Evolutionary conservation across 2,797 vertebrate genomes (phyloP).

Genomic region (Eutrigla gurnardus): DNA sequence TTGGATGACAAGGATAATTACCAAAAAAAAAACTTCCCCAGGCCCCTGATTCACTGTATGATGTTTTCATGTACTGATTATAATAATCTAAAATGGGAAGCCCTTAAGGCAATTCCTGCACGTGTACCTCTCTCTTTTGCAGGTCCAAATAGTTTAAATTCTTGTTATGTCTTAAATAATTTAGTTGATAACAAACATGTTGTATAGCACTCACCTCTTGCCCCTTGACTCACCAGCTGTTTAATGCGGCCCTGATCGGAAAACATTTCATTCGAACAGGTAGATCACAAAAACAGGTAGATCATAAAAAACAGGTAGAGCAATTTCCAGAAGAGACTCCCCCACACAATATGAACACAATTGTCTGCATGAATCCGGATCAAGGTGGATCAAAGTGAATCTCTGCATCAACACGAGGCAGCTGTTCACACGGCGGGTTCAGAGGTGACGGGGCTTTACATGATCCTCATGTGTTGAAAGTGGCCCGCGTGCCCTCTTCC

Average conservation of each 20-base stretch:
- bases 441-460: slow-evolving; percentile 81
- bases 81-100: neutral
- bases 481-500: slow-evolving; percentile 65
- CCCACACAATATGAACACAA: slow-evolving; percentile 28
- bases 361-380: slow-evolving; percentile 63
- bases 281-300: slow-evolving; percentile 13
- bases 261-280: slow-evolving; percentile 28
- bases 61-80: neutral
- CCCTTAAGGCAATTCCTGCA: neutral
- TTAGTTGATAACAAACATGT: neutral
- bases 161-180: neutral
- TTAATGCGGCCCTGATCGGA: slow-evolving; percentile 27
- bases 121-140: neutral
- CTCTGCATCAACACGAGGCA: slow-evolving; percentile 75
- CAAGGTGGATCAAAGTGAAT: slow-evolving; percentile 81
- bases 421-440: slow-evolving; percentile 78
- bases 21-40: neutral
- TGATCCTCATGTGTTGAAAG: slow-evolving; percentile 78
- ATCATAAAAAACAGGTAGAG: slow-evolving; percentile 40
- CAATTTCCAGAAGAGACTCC: slow-evolving; percentile 46
- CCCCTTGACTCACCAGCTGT: neutral
- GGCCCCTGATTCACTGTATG: neutral
- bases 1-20: neutral
- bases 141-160: neutral
- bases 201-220: neutral